Conservation (phyloP, 2,888 invertebrate species). For the Pyrrhosoma nymphula region DNA sequence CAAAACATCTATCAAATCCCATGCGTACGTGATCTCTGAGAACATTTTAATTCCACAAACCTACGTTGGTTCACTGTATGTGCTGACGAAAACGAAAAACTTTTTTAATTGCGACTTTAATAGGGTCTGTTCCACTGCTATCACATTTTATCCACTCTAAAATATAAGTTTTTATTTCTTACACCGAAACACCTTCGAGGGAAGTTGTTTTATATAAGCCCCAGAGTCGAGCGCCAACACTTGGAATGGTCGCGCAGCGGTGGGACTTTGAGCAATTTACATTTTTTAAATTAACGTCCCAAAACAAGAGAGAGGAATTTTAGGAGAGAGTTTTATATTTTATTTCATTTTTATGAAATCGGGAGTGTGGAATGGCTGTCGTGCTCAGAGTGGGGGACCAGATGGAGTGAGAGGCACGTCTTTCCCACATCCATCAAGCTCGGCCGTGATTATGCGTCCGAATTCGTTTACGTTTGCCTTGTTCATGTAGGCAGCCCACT, state of each 20-base stretch:
- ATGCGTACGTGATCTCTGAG: not conserved
- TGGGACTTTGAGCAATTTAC: not conserved
- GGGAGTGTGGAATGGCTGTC: no score
- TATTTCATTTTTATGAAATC: no score
- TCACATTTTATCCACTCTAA: not conserved
- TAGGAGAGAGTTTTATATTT: no score
- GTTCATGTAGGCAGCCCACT: not conserved
- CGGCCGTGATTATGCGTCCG: not conserved
- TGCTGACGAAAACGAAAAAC: not conserved
- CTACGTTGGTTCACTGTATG: not conserved
- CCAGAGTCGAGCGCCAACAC: not conserved
- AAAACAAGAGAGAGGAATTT: not conserved
- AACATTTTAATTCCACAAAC: not conserved
- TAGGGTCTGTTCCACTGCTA: not conserved
- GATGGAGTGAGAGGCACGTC: not conserved
- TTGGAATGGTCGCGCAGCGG: not conserved
- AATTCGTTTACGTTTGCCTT: not conserved
- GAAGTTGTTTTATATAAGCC: not conserved
- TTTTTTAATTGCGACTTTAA: not conserved
- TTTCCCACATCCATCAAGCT: not conserved
- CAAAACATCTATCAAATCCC: not conserved
- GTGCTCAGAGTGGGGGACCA: no score
- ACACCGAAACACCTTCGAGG: not conserved
- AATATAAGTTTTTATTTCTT: not conserved
- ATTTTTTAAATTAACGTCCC: not conserved